These are phyloP conservation scores for Cheumatopsyche charites DNA, from an alignment of 1,140 invertebrate genomes.

Conservation along the genomic window DNA sequence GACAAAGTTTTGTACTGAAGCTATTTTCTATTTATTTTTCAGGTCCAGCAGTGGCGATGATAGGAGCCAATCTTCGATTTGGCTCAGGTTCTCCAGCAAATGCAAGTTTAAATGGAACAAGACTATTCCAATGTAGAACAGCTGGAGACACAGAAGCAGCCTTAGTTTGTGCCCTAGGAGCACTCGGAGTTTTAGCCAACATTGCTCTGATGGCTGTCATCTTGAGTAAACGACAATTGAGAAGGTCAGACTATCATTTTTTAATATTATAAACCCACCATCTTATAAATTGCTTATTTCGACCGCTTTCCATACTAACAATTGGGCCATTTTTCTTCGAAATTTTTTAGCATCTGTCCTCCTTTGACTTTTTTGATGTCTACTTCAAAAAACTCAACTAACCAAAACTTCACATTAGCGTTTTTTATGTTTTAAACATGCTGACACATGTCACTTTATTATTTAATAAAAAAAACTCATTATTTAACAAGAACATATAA, in stretches of 20 bases:
- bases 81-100: slow-evolving; percentile 70
- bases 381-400: too few species aligned
- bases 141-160: slow-evolving; percentile 80
- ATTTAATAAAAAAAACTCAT: too few species aligned
- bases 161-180: slow-evolving; percentile 77
- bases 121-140: slow-evolving; percentile 77
- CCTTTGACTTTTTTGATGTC: too few species aligned
- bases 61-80: slow-evolving; percentile 76
- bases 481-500: too few species aligned
- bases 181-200: slow-evolving; percentile 83
- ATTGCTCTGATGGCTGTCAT: slow-evolving; percentile 81
- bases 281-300: too few species aligned
- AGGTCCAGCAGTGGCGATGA: slow-evolving; percentile 76
- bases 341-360: too few species aligned
- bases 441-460: too few species aligned
- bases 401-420: too few species aligned
- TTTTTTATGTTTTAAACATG: too few species aligned
- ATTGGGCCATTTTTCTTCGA: too few species aligned
- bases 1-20: slow-evolving; percentile 19
- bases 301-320: too few species aligned
- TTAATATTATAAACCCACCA: too few species aligned
- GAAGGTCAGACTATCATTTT: slow-evolving; percentile 69
- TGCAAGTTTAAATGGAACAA: slow-evolving; percentile 70
- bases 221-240: slow-evolving; percentile 72
- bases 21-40: slow-evolving; percentile 13